Evolutionary conservation across 2,797 vertebrate species (phyloP).

Genomic region (Syncerus caffer): DNA sequence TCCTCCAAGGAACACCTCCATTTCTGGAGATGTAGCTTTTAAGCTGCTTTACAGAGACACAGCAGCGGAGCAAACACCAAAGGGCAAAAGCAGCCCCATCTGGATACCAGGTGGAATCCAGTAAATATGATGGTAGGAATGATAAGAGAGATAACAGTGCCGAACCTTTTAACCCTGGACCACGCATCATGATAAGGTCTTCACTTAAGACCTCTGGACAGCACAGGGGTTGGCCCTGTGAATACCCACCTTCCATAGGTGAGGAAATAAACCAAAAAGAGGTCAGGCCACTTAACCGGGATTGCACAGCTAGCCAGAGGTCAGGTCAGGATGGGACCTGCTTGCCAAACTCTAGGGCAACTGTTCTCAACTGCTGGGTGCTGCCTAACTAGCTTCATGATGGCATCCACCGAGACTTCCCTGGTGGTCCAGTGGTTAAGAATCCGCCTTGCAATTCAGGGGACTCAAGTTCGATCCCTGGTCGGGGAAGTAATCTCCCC

Average conservation of each 20-base stretch:
- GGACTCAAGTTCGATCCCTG: background rate
- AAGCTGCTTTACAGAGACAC: background rate
- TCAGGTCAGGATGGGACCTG: background rate
- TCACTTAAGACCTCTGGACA: background rate
- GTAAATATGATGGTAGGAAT: fast-evolving
- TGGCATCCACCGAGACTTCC: background rate
- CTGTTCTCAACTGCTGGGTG: background rate
- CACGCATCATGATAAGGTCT: background rate
- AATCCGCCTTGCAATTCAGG: background rate
- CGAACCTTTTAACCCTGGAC: background rate
- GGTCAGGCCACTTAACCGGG: background rate
- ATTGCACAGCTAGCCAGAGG: background rate
- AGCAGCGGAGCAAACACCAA: background rate
- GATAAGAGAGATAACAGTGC: background rate
- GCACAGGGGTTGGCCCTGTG: background rate
- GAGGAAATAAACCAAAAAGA: background rate
- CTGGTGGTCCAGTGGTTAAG: background rate
- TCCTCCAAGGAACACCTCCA: background rate
- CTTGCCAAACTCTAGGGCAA: background rate
- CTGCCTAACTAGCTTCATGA: background rate
- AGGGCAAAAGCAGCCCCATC: background rate
- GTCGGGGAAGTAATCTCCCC: background rate
- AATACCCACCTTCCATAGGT: background rate
- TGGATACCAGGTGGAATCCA: background rate
- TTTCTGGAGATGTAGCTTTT: background rate